Percentiles rank a stretch among this genome's conserved stretches.
Evolutionary conservation across 2,888 invertebrate species (phyloP).

Genomic region (Spialia ferax): DNA sequence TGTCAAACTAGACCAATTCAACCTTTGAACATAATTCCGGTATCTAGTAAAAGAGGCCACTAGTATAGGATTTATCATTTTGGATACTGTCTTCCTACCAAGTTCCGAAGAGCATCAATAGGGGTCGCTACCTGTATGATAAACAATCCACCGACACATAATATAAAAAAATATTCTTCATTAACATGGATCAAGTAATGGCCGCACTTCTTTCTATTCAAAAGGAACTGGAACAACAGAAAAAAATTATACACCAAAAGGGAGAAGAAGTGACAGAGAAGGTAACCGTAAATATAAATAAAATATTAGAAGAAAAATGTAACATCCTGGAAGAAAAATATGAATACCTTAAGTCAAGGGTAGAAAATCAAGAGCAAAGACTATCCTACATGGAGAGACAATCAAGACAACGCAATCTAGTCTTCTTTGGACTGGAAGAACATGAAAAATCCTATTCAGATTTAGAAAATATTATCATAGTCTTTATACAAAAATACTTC

Average conservation of each 20-base stretch:
- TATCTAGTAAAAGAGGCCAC: conserved; percentile 10
- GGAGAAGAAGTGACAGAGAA: conserved; percentile 25
- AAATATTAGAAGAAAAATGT: conserved; percentile 34
- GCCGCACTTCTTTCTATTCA: conserved; percentile 19
- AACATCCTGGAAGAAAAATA: conserved; percentile 34
- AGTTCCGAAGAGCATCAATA: conserved; percentile 13
- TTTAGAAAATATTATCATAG: conserved; percentile 40
- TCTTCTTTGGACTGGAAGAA: conserved; percentile 45
- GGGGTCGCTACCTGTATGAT: conserved; percentile 15
- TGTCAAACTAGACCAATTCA: conserved; percentile 14
- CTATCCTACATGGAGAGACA: conserved; percentile 44
- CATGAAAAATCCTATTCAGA: conserved; percentile 42
- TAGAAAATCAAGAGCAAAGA: conserved; percentile 45
- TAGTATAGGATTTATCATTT: conserved; percentile 3
- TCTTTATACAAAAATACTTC: conserved; percentile 36
- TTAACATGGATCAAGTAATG: conserved; percentile 26
- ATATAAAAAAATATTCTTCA: conserved; percentile 37
- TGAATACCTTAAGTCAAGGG: conserved; percentile 39
- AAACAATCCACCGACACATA: conserved; percentile 20
- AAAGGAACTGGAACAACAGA: conserved; percentile 33
- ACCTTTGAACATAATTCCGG: conserved; percentile 12
- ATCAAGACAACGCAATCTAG: conserved; percentile 42
- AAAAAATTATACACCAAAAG: conserved; percentile 14
- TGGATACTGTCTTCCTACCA: conserved; percentile 9
- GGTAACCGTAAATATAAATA: conserved; percentile 30